These are phyloP conservation scores for Drosophila azteca DNA, from an alignment of 1,140 invertebrate genomes.

Conservation along the genomic window DNA sequence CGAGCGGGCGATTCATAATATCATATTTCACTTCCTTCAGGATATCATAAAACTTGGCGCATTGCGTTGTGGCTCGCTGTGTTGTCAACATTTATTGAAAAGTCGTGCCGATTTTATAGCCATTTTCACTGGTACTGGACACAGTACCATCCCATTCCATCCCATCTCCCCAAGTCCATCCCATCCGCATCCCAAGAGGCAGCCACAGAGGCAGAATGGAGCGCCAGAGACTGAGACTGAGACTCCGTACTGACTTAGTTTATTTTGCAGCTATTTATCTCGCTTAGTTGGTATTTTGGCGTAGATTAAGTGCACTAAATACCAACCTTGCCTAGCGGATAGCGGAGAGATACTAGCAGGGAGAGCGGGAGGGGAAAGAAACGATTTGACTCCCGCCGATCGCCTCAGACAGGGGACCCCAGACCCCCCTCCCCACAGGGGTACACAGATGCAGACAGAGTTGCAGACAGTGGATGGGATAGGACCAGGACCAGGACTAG, in stretches of 20 bases:
- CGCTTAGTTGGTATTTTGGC: constrained; percentile 80
- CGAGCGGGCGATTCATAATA: constrained; percentile 78
- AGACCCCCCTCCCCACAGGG: not conserved
- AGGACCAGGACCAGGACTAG: constrained; percentile 48
- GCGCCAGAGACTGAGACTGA: constrained; percentile 44
- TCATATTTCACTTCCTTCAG: constrained; percentile 83
- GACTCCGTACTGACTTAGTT: constrained; percentile 60
- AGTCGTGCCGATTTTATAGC: constrained; percentile 83
- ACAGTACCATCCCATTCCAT: constrained; percentile 24
- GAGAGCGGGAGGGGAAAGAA: constrained; percentile 25
- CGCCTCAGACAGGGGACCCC: constrained; percentile 47
- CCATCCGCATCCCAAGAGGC: constrained; percentile 19
- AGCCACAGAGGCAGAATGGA: constrained; percentile 42
- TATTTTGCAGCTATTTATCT: constrained; percentile 83
- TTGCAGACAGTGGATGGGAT: constrained; percentile 26
- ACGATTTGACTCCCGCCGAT: constrained; percentile 65
- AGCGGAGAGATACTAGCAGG: constrained; percentile 32
- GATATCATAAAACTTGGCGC: constrained; percentile 81
- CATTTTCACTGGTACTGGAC: constrained; percentile 68
- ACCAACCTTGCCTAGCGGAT: constrained; percentile 63
- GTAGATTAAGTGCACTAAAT: constrained; percentile 83
- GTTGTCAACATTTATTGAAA: constrained; percentile 84
- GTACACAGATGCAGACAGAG: constrained; percentile 40
- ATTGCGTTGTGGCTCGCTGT: constrained; percentile 68
- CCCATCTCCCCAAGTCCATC: not conserved